These are phyloP conservation scores for Mesodorylaimus sp. DNA, from an alignment of 2,888 invertebrate species.

Conservation along the genomic window DNA sequence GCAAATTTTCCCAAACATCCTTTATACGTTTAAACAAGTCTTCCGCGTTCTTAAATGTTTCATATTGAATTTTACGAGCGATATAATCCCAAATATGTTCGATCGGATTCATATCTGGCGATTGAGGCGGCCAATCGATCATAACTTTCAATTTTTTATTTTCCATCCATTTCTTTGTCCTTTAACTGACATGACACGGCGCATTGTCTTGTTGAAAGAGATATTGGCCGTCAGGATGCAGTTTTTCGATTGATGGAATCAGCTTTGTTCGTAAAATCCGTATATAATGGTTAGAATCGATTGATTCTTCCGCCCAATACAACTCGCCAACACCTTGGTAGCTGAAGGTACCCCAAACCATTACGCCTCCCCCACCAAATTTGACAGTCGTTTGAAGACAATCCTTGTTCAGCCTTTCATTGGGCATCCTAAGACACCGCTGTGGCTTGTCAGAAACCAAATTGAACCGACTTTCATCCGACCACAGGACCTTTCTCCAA, in stretches of 20 bases:
- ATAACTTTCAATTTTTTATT: background rate
- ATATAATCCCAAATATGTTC: background rate
- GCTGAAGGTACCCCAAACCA: background rate
- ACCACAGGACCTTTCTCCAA: background rate
- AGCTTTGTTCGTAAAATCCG: background rate
- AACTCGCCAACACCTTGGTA: background rate
- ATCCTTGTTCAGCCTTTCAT: background rate
- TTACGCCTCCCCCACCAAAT: background rate
- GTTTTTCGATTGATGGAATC: background rate
- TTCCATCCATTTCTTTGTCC: background rate
- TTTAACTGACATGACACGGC: background rate
- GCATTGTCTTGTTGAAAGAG: conserved; percentile 1
- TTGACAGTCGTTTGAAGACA: too few species aligned
- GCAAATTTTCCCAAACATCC: background rate
- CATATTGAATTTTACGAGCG: background rate
- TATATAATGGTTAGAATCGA: background rate
- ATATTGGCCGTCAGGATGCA: background rate
- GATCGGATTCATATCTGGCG: background rate
- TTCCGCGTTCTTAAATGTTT: background rate
- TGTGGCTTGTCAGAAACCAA: background rate
- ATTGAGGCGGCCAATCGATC: background rate
- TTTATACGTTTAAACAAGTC: background rate
- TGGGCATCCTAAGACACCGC: background rate
- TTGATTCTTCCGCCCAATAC: background rate
- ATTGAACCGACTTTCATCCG: background rate